Evolutionary conservation across 30 jellyfish, hydroid and myxozoan genomes (phyloP), one percentile per base, ranked within the genome.

Genomic region (Rhopilema esculentum): DNA sequence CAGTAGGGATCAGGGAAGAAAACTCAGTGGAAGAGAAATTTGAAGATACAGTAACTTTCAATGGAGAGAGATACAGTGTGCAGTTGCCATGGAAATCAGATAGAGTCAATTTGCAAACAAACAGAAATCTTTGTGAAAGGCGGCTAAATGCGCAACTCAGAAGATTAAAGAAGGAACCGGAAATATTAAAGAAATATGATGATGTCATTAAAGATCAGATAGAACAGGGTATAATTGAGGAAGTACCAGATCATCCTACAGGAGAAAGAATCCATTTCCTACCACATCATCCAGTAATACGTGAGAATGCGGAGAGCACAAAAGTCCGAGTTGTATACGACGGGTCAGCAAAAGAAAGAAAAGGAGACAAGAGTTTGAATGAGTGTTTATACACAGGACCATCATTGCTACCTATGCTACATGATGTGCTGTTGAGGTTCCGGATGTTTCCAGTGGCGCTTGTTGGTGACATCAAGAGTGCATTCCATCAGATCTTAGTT

Each of bases 271-370:
- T 69, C 33, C 75, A 70, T 69, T 83, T 49, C 63, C 71, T 69
- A 66, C 92, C 92, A 70, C 92, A 83, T 63, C 89, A 49, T 31
- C 75, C 87, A 21, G 87, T 83, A 22, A 48, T 67, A 18, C 66
- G 90, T 12, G 57, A 40, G 57, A 40, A 40, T 40, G 57, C 12
- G 57, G 57, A 40, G 57, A 12, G 57, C 57, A 40, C 57, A 50
- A 83, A 83, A 70, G 89, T 70, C 28, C 26, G 86, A 32, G 63
- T 69, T 69, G 92, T 83, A 24, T 83, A 49, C 52, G 92, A 83
- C 66, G 92, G 89, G 75, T 61, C 74, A 66, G 92, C 89, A 19
- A 83, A 80, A 63, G 81, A 77, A 51, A 77, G 74, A 80, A 65
- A 65, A 21, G 69, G 72, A 40, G 53, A 75, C 73, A 40, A 75